phyloP scores from a whole-genome alignment of 2,113 vertebrate genomes.

The Cyphomyrus discorhynchus region DNA sequence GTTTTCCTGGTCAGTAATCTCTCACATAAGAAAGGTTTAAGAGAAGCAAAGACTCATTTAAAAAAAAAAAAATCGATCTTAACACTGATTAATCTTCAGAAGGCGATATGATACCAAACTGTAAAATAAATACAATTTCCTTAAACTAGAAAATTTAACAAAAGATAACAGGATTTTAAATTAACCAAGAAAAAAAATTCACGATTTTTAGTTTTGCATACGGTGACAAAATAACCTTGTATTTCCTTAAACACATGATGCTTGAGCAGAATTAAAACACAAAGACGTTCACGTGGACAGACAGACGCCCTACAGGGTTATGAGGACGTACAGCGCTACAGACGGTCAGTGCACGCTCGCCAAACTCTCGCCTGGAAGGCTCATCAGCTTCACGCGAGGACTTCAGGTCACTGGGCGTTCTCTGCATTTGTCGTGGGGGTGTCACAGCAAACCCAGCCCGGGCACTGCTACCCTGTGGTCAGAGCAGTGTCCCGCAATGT shows the following conservation, averaged over 20 bases:
- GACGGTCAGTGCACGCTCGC: slow-evolving; percentile 51
- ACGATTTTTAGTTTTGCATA: slow-evolving; percentile 57
- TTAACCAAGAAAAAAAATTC: slow-evolving; percentile 60
- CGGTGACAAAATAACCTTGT: slow-evolving; percentile 52
- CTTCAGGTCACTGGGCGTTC: slow-evolving; percentile 21
- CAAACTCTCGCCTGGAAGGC: slow-evolving; percentile 26
- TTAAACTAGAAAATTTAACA: slow-evolving; percentile 49
- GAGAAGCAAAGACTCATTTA: slow-evolving; percentile 31
- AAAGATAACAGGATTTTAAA: slow-evolving; percentile 65
- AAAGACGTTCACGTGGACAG: not conserved
- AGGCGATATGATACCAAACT: slow-evolving; percentile 50
- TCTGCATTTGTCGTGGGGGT: not conserved
- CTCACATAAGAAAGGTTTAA: slow-evolving; percentile 35
- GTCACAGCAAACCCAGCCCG: not conserved
- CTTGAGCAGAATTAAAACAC: slow-evolving; percentile 36
- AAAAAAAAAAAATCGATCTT: slow-evolving; percentile 36
- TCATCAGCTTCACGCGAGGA: slow-evolving; percentile 25
- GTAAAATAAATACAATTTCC: slow-evolving; percentile 66
- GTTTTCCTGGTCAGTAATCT: slow-evolving; percentile 42
- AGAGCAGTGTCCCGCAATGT: not conserved
- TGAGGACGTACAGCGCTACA: slow-evolving; percentile 42
- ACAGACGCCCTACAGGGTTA: slow-evolving; percentile 8
- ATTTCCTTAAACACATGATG: slow-evolving; percentile 44
- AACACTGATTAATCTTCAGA: slow-evolving; percentile 56
- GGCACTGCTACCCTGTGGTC: not conserved